A percentile compares a stretch with the other conserved stretches of the same genome.
Conservation (phyloP, 2,888 invertebrate species). For the Callyntrura sp. region DNA sequence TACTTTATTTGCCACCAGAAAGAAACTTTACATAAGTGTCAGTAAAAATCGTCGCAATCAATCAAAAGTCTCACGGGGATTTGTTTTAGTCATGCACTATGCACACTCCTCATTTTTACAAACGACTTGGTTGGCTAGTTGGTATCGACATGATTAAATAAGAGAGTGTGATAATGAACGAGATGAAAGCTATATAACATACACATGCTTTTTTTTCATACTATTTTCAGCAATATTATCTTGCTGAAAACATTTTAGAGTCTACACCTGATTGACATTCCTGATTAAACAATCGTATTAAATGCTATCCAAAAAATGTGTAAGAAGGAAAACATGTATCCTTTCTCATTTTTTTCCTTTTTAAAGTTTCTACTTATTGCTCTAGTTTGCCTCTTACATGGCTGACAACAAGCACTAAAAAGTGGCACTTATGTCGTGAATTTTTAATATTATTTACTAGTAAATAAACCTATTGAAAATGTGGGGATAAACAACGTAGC, state of each 20-base stretch:
- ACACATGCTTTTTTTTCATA: not conserved
- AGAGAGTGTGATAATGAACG: not conserved
- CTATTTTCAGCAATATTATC: not conserved
- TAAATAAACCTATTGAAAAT: too few relatives aligned
- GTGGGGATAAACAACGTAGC: too few relatives aligned
- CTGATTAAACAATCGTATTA: not conserved
- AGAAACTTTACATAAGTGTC: not conserved
- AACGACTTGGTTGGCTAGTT: not conserved
- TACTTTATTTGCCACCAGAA: not conserved
- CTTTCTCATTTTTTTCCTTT: not conserved
- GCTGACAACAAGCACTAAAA: not conserved
- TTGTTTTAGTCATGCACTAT: not conserved
- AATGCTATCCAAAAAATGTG: not conserved
- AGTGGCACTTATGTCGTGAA: not conserved
- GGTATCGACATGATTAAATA: not conserved
- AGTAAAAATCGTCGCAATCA: conserved; percentile 15
- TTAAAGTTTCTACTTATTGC: conserved; percentile 12
- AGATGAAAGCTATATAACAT: too few relatives aligned
- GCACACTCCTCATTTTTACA: not conserved
- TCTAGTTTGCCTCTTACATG: conserved; percentile 33
- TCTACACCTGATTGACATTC: not conserved
- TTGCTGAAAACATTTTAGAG: too few relatives aligned
- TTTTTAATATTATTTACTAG: too few relatives aligned
- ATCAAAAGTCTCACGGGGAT: conserved; percentile 59
- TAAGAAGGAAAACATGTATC: not conserved